Base-by-base conservation (phyloP, 2,113 vertebrate genomes). In the Alligator mississippiensis region DNA sequence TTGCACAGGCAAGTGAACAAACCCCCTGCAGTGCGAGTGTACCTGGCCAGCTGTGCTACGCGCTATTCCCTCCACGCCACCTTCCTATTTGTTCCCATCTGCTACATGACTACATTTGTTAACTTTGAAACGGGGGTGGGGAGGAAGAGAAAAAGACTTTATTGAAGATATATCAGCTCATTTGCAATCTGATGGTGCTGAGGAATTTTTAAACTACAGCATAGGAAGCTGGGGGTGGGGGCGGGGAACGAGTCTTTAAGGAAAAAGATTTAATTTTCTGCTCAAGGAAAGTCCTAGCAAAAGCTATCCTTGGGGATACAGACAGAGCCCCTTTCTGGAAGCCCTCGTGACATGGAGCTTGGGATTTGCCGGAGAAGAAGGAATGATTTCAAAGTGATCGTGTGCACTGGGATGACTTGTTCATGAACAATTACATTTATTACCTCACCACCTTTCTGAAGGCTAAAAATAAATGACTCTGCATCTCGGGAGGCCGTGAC, bases 391-490 rank as follows among this genome's bases (percentile, higher is more conserved):
- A 3, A 4, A 80, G 81, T 13, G 24, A 6, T 4, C 80, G 11
- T 27, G n/a, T 4, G 72, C 17, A 1, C 28, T 0, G 13, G 27
- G 30, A 84, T 70, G 75, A 13, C 11, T 62, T 34, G 15, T 16
- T 55, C 2, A 11, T 8, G 58, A 11, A 13, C 6, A 3, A 7
- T 16, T n/a, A 0, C 16, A 22, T 58, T 1, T 5, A 24, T 72
- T 6, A 5, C 24, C 47, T 9, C 80, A 21, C 58, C 1, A 28
- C 28, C 0, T 55, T 72, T 61, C 77, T 9, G 2, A 34, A 34
- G 16, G 24, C 5, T 24, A 16, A 1, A 0, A 5, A 4, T 4
- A 28, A 28, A 0, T 0, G 4, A 54, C 0, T 72, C 30, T n/a
- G 55, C 70, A 68, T 38, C 0, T 58, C 30, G 86, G 30, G 58